phyloP scores from a whole-genome alignment of 2,888 invertebrate species.

The Diaprepes abbreviatus region DNA sequence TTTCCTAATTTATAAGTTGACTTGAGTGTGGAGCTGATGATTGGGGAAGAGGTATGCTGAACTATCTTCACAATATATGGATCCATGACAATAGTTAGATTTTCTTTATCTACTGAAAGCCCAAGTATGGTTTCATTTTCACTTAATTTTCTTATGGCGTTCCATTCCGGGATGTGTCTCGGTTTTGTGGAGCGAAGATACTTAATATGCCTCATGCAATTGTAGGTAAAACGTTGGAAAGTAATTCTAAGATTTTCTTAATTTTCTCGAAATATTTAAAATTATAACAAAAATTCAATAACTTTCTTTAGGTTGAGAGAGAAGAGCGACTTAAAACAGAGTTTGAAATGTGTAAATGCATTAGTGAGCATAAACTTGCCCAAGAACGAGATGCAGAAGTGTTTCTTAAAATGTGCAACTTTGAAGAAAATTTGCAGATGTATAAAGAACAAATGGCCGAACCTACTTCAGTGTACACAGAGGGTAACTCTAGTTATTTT shows the following conservation, averaged over 20 bases:
- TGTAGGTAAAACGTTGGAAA: neutral
- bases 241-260: no score
- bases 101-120: no score
- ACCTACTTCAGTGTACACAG: neutral
- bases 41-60: no score
- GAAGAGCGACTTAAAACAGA: constrained; percentile 50
- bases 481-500: neutral
- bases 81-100: no score
- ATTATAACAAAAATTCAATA: neutral
- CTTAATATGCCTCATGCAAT: neutral
- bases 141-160: no score
- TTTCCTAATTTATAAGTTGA: no score
- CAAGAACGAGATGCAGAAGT: constrained; percentile 36
- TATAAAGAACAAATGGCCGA: neutral
- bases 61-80: no score
- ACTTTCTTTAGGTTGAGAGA: constrained; percentile 42
- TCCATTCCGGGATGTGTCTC: no score
- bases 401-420: constrained; percentile 52
- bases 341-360: constrained; percentile 52
- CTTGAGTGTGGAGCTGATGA: no score
- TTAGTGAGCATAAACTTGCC: constrained; percentile 28
- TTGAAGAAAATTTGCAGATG: constrained; percentile 37
- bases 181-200: no score
- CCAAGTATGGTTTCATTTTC: no score
- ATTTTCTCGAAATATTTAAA: no score